phyloP scores from a whole-genome alignment of 2,113 vertebrate genomes.

The Sterna hirundo region DNA sequence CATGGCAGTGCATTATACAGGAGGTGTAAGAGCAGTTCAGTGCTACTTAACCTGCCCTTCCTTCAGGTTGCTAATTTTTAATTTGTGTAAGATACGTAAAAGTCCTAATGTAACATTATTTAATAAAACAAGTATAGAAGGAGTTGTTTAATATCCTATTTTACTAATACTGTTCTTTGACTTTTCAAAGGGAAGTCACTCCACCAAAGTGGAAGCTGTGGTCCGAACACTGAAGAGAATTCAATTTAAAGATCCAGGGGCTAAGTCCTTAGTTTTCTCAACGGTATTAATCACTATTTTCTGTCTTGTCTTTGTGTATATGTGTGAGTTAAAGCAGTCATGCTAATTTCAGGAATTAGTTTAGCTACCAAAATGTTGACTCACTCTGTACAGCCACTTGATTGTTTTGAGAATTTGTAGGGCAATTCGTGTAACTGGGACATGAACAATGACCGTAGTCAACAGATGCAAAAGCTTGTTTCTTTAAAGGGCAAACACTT shows the following conservation, averaged over 20 bases:
- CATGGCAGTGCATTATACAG: rapidly evolving
- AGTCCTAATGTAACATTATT: not conserved
- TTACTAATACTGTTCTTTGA: not conserved
- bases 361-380: not conserved
- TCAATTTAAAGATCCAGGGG: conserved; percentile 86
- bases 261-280: conserved; percentile 96
- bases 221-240: conserved; percentile 95
- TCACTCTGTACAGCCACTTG: not conserved
- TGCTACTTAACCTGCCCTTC: not conserved
- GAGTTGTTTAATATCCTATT: not conserved
- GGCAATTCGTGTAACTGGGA: not conserved
- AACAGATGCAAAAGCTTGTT: not conserved
- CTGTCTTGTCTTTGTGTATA: not conserved
- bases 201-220: conserved; percentile 98
- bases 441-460: not conserved
- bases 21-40: not conserved
- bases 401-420: conserved; percentile 11
- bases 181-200: conserved; percentile 91
- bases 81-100: not conserved
- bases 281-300: conserved; percentile 79
- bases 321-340: not conserved
- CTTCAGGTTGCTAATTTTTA: not conserved
- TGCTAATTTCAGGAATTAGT: not conserved
- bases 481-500: not conserved
- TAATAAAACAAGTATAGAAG: not conserved